Base-by-base conservation (phyloP, 2,888 invertebrate species). In the Blera fallax region DNA sequence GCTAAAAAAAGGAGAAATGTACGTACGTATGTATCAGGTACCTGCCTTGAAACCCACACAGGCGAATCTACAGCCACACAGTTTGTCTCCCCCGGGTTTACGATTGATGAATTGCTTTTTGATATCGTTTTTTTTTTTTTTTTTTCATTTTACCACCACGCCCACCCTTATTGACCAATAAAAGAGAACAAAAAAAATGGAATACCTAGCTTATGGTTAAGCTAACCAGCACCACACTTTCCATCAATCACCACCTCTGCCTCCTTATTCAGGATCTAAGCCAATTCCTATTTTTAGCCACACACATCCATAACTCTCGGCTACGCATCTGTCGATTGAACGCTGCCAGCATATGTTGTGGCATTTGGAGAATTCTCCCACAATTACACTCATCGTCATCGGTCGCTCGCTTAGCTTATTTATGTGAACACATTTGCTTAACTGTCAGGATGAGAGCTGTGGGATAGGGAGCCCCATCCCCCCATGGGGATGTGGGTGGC, bases 21-120 rank as follows among this genome's bases (percentile, higher is more conserved):
- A 16, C 11, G 29, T 27, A 37, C 7, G 16, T 18, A n/a, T n/a
- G n/a, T n/a, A n/a, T n/a, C n/a, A n/a, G 43, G 24, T 24, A 4
- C n/a, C n/a, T n/a, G n/a, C n/a, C n/a, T n/a, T n/a, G n/a, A n/a
- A 16, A n/a, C 10, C 54, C 27, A 14, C 27, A 14, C 3, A 37
- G 37, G 52, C 11, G 27, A 34, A 34, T 34, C 34, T n/a, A n/a
- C n/a, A n/a, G n/a, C n/a, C 34, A 11, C 34, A 34, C 11, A 24
- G 29, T 54, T 54, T 54, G 27, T 54, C 24, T 52, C 52, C 29
- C 29, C 29, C 3, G 54, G 29, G 18, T 65, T 52, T 56, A 27
- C 54, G 45, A 65, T 56, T 74, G 74, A 74, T 74, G 56, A 74
- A 74, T 64, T 34, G 74, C 43, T 43, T 52, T 64, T 52, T 34